These are phyloP conservation scores for Babylonia areolata DNA, from an alignment of 1,140 invertebrate species.

Conservation along the genomic window DNA sequence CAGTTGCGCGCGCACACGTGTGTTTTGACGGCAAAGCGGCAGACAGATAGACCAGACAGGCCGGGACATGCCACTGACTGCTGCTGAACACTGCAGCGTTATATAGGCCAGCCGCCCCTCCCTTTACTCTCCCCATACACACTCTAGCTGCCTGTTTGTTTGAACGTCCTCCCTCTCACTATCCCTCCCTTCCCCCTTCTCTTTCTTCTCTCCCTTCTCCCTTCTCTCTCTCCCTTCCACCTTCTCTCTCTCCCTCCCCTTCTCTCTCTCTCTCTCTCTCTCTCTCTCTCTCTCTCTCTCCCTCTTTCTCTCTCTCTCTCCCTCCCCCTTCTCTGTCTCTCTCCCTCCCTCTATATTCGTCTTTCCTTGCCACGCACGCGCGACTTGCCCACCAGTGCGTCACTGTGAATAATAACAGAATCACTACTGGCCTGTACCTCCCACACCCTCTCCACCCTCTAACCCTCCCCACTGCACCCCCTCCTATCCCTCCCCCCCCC, in stretches of 20 bases:
- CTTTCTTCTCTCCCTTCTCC: neutral
- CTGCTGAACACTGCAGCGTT: too few species aligned
- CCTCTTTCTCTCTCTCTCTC: slow-evolving; percentile 6
- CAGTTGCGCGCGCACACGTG: neutral
- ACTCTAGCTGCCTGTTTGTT: slow-evolving; percentile 3
- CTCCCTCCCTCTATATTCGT: too few species aligned
- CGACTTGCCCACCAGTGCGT: neutral
- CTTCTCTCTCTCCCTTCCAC: too few species aligned
- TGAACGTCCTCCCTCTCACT: neutral
- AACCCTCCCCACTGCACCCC: too few species aligned
- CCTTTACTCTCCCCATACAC: too few species aligned
- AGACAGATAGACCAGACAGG: too few species aligned
- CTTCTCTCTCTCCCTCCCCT: neutral
- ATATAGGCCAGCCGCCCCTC: too few species aligned
- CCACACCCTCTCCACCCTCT: too few species aligned
- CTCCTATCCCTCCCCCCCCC: too few species aligned
- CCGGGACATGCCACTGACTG: too few species aligned
- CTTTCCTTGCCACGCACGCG: neutral
- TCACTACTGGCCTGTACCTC: neutral
- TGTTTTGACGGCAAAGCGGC: neutral
- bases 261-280: neutral
- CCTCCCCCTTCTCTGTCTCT: neutral
- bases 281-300: slow-evolving; percentile 2
- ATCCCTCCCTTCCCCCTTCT: neutral
- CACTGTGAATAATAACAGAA: neutral